A percentile compares a stretch with the other conserved stretches of the same genome.
Evolutionary conservation across 2,113 vertebrate genomes (phyloP).

Genomic region (Australoheros scitulus): DNA sequence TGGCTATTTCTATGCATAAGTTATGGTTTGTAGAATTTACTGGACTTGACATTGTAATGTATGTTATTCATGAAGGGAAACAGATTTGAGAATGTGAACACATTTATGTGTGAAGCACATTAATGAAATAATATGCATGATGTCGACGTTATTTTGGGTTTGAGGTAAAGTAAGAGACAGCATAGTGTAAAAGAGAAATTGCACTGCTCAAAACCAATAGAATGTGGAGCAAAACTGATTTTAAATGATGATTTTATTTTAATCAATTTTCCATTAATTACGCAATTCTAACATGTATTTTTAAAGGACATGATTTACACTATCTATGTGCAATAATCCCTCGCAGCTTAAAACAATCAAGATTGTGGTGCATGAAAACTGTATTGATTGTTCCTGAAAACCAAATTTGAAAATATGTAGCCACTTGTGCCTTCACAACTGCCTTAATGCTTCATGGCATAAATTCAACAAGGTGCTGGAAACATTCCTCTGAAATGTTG

Average conservation of each 20-base stretch:
- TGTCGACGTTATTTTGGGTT: not conserved
- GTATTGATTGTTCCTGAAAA: no score
- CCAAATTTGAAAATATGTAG: no score
- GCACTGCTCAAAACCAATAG: not conserved
- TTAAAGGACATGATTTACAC: no score
- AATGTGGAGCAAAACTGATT: not conserved
- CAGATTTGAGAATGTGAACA: not conserved
- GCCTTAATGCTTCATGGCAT: not conserved
- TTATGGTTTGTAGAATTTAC: slow-evolving; percentile 4
- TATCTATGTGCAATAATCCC: no score
- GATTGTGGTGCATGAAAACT: no score
- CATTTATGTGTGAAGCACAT: slow-evolving; percentile 1
- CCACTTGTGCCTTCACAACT: not conserved
- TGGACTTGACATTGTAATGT: not conserved
- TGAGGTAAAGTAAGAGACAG: not conserved
- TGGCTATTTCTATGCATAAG: slow-evolving; percentile 30
- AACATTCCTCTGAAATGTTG: not conserved
- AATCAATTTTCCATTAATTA: not conserved
- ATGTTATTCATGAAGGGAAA: not conserved
- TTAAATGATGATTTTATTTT: not conserved
- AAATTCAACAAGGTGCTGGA: not conserved
- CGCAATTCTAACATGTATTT: not conserved
- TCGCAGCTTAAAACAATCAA: no score
- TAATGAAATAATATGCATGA: not conserved
- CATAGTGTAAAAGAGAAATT: not conserved